A percentile compares a stretch with the other conserved stretches of the same genome.
These are phyloP conservation scores for Drosophila baimaii DNA, from an alignment of 1,140 invertebrate genomes.

Conservation along the genomic window DNA sequence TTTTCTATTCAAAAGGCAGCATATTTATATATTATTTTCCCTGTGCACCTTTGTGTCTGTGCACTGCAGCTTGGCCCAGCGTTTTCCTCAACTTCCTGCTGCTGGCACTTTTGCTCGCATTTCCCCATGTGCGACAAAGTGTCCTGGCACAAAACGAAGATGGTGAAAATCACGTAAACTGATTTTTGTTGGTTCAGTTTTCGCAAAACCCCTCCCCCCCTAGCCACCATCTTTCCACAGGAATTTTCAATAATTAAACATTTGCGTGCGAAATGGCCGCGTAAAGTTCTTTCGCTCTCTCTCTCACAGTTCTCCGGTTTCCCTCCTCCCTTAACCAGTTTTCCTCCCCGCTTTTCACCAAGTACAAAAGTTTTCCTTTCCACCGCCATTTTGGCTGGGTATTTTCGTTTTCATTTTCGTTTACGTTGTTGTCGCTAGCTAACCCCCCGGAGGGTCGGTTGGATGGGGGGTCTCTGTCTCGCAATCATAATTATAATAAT, in stretches of 20 bases:
- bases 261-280: conserved; percentile 42
- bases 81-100: not conserved
- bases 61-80: not conserved
- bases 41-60: not conserved
- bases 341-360: not conserved
- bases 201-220: not conserved
- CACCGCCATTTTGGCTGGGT: not conserved
- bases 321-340: conserved; percentile 14
- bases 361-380: conserved; percentile 25
- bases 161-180: conserved; percentile 37
- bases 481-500: conserved; percentile 75
- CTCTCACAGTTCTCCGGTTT: too few species aligned
- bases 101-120: not conserved
- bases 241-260: conserved; percentile 54
- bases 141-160: conserved; percentile 1
- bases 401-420: not conserved
- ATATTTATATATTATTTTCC: not conserved
- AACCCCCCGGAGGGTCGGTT: too few species aligned
- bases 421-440: conserved; percentile 10
- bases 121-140: conserved; percentile 25
- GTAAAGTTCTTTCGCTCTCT: conserved; percentile 2
- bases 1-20: too few species aligned
- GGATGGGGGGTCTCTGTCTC: conserved; percentile 32
- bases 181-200: conserved; percentile 30
- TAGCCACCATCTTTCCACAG: not conserved